A percentile compares a stretch with the other conserved stretches of the same genome.
Evolutionary conservation across 2,113 vertebrate species (phyloP).

Genomic region (Thymallus thymallus): DNA sequence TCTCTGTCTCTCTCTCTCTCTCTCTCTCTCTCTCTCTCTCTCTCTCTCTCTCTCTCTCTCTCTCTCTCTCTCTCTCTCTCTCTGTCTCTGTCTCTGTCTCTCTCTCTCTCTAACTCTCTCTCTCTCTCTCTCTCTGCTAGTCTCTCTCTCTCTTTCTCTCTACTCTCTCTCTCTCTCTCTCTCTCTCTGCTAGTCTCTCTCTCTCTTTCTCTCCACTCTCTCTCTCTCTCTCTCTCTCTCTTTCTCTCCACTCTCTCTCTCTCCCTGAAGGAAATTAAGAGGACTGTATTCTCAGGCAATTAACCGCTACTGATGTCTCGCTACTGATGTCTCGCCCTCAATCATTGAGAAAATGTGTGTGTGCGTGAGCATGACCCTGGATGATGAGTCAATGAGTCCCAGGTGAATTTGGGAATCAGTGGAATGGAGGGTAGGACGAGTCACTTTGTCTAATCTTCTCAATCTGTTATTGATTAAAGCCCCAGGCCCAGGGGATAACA

Average conservation of each 20-base stretch:
- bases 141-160: constrained; percentile 12
- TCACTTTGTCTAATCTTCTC: constrained; percentile 53
- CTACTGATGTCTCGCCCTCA: constrained; percentile 23
- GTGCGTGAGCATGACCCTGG: constrained; percentile 14
- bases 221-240: not conserved
- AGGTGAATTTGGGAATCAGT: constrained; percentile 17
- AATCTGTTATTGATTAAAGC: constrained; percentile 53
- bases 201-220: constrained; percentile 13
- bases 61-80: constrained; percentile 1
- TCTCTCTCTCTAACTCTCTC: not conserved
- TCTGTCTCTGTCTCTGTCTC: not conserved
- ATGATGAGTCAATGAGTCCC: constrained; percentile 35
- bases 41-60: not conserved
- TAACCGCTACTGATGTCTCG: constrained; percentile 46
- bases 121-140: not conserved
- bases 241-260: not conserved
- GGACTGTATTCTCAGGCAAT: constrained; percentile 57
- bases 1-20: not conserved
- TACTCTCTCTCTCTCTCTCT: not conserved
- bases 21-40: not conserved
- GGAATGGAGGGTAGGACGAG: constrained; percentile 34
- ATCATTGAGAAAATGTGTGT: not conserved
- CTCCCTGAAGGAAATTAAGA: constrained; percentile 58
- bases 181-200: not conserved
- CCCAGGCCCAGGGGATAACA: constrained; percentile 40